Conservation (phyloP, 1,140 invertebrate genomes). For the Diploscapter pachys region DNA sequence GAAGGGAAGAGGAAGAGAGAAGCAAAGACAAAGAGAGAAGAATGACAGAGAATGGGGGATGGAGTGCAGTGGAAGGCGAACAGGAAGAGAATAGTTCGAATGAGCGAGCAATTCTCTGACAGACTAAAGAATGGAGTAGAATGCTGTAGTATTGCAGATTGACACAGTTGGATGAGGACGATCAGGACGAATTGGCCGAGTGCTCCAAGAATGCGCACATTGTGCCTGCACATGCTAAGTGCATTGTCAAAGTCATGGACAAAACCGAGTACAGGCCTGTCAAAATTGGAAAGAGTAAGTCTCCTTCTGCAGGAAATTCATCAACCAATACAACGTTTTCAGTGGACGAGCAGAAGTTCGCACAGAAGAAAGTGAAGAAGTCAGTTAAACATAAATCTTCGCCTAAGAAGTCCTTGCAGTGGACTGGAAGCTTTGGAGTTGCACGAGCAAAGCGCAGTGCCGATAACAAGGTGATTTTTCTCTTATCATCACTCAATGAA, state of each 20-base stretch:
- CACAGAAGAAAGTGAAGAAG: slow-evolving; percentile 26
- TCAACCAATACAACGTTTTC: neutral
- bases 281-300: slow-evolving; percentile 3
- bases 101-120: no score
- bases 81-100: no score
- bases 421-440: slow-evolving; percentile 32
- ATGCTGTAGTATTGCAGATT: slow-evolving; percentile 8
- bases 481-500: no score
- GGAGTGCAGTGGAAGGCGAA: no score
- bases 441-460: slow-evolving; percentile 25
- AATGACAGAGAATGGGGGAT: no score
- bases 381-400: no score
- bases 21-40: no score
- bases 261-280: slow-evolving; percentile 16
- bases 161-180: slow-evolving; percentile 16
- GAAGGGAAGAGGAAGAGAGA: no score
- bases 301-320: neutral
- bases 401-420: slow-evolving; percentile 8
- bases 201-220: slow-evolving; percentile 35
- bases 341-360: neutral
- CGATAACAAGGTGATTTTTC: slow-evolving; percentile 10
- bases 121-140: no score
- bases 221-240: slow-evolving; percentile 33
- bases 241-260: slow-evolving; percentile 29
- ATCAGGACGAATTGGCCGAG: slow-evolving; percentile 24